phyloP scores from a whole-genome alignment of 1,140 invertebrate genomes.

The Drosophila pallidifrons region DNA sequence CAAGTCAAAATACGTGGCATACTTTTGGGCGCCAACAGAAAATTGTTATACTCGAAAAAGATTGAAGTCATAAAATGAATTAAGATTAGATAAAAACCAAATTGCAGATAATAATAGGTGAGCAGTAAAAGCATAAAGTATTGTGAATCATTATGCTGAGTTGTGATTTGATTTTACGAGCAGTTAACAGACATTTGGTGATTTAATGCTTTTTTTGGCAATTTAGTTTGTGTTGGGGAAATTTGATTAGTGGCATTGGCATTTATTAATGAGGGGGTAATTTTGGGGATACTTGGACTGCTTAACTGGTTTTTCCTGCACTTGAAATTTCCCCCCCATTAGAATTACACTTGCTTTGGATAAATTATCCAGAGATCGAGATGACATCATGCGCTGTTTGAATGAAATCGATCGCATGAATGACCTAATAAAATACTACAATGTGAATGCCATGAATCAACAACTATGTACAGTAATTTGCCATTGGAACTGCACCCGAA shows the following conservation, averaged over 20 bases:
- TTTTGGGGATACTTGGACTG: too few species aligned
- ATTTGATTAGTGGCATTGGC: neutral
- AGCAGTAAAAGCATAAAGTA: neutral
- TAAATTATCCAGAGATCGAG: conserved; percentile 46
- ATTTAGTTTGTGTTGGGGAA: neutral
- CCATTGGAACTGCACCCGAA: conserved; percentile 28
- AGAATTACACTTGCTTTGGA: conserved; percentile 11
- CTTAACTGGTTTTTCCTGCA: neutral
- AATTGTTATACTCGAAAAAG: conserved; percentile 1
- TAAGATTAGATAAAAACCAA: conserved; percentile 5
- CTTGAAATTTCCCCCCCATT: too few species aligned
- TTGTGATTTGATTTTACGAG: conserved; percentile 27
- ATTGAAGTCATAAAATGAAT: neutral
- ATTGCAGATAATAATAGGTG: neutral
- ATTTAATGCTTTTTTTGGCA: neutral
- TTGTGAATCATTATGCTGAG: conserved; percentile 5
- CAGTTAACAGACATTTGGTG: neutral
- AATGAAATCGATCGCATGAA: conserved; percentile 81
- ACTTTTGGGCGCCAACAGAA: neutral
- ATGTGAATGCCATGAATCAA: conserved; percentile 64
- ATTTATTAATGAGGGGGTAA: neutral
- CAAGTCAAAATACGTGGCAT: conserved; percentile 2
- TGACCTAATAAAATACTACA: conserved; percentile 76
- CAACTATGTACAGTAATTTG: conserved; percentile 15
- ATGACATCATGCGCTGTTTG: conserved; percentile 69